phyloP scores from a whole-genome alignment of 2,113 vertebrate genomes.

The Poeciliopsis prolifica region DNA sequence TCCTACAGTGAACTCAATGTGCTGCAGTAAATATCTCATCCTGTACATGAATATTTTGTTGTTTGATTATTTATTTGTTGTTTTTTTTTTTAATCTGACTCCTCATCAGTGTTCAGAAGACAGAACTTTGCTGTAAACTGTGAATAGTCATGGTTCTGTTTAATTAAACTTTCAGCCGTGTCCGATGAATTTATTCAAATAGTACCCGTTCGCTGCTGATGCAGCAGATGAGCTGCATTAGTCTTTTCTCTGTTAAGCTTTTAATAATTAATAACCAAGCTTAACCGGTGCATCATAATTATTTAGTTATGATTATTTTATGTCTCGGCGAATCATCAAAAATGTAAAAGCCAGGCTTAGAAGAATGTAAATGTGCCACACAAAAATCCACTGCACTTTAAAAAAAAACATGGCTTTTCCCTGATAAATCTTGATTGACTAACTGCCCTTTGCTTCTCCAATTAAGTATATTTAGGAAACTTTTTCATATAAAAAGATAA shows the following conservation, averaged over 20 bases:
- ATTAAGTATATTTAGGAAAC: not conserved
- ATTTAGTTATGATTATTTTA: constrained; percentile 2
- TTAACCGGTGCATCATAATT: not conserved
- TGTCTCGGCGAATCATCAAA: not conserved
- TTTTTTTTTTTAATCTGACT: constrained; percentile 3
- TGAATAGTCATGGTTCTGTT: constrained; percentile 2
- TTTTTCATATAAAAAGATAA: not conserved
- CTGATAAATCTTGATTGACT: not conserved
- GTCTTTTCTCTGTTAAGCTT: constrained; percentile 1
- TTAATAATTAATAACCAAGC: constrained; percentile 21
- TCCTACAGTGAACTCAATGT: not conserved
- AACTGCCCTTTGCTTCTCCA: not conserved
- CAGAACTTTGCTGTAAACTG: not conserved
- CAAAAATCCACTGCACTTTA: not conserved
- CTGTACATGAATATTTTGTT: too few relatives aligned
- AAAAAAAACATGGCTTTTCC: not conserved
- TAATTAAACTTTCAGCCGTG: not conserved
- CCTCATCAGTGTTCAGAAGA: not conserved
- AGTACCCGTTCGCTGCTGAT: not conserved
- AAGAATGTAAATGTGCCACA: not conserved
- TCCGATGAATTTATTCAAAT: constrained; percentile 13
- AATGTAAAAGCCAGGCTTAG: constrained; percentile 6
- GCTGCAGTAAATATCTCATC: too few relatives aligned
- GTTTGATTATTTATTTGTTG: too few relatives aligned
- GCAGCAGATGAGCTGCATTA: constrained; percentile 3